phyloP scores from a whole-genome alignment of 2,113 vertebrate genomes.

The Orcinus orca region DNA sequence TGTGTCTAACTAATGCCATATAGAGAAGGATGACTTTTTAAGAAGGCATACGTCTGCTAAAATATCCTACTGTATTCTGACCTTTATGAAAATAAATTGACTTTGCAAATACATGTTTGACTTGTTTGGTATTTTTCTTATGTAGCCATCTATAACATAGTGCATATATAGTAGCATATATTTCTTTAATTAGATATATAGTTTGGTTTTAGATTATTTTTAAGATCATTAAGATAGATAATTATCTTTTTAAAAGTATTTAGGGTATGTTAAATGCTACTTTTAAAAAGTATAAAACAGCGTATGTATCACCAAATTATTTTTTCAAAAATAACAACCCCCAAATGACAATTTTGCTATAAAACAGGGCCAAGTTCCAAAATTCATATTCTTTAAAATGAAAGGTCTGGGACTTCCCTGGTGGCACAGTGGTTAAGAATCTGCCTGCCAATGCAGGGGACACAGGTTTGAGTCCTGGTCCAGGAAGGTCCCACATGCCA shows the following conservation, averaged over 20 bases:
- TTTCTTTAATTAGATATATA: neutral
- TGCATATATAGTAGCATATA: neutral
- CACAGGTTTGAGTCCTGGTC: too few species aligned
- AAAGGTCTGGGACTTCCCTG: neutral
- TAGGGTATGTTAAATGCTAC: neutral
- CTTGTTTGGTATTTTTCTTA: neutral
- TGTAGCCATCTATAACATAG: neutral
- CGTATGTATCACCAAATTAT: neutral
- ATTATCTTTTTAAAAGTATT: neutral
- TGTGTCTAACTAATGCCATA: neutral
- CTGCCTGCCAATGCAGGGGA: too few species aligned
- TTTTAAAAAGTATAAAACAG: neutral
- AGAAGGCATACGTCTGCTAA: neutral
- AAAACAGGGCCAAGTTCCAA: neutral
- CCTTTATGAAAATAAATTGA: slow-evolving; percentile 2
- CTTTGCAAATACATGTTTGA: neutral
- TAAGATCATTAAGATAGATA: neutral
- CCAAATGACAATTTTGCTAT: neutral
- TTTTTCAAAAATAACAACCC: neutral
- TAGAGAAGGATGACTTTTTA: neutral
- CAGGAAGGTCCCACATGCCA: too few species aligned
- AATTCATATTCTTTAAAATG: neutral
- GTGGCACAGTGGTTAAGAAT: too few species aligned
- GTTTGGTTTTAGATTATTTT: neutral
- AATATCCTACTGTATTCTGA: neutral